Evolutionary conservation across 2,888 invertebrate species (phyloP).

Genomic region (Isoperla grammatica): DNA sequence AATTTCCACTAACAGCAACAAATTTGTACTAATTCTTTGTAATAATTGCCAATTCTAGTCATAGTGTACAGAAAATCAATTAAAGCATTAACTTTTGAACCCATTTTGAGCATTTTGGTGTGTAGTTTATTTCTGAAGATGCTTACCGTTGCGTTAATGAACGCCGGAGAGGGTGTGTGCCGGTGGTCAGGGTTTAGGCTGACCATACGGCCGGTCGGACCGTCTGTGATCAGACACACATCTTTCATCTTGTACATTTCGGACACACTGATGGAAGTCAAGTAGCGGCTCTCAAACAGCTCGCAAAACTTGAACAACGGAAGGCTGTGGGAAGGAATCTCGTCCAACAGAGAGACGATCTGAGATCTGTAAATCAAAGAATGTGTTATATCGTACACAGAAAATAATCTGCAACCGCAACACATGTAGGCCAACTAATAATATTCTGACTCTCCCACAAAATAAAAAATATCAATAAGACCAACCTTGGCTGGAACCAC

Average conservation of each 20-base stretch:
- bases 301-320: slow-evolving; percentile 79
- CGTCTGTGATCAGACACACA: slow-evolving; percentile 68
- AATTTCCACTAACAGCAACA: no score
- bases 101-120: no score
- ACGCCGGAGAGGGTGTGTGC: slow-evolving; percentile 49
- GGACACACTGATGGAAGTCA: slow-evolving; percentile 65
- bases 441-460: no score
- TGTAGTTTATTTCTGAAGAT: no score
- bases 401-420: slow-evolving; percentile 1
- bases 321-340: slow-evolving; percentile 66
- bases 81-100: no score
- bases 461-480: no score
- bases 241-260: slow-evolving; percentile 71
- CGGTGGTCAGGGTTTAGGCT: slow-evolving; percentile 58
- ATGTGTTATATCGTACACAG: neutral
- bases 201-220: slow-evolving; percentile 61
- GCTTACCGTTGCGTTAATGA: neutral
- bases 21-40: no score
- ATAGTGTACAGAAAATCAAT: no score
- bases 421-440: no score
- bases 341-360: slow-evolving; percentile 63
- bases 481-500: no score
- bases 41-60: no score
- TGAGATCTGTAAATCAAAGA: slow-evolving; percentile 46
- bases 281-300: slow-evolving; percentile 73